These are phyloP conservation scores for Meteorus cinctellus DNA, from an alignment of 2,888 invertebrate genomes.

Conservation along the genomic window DNA sequence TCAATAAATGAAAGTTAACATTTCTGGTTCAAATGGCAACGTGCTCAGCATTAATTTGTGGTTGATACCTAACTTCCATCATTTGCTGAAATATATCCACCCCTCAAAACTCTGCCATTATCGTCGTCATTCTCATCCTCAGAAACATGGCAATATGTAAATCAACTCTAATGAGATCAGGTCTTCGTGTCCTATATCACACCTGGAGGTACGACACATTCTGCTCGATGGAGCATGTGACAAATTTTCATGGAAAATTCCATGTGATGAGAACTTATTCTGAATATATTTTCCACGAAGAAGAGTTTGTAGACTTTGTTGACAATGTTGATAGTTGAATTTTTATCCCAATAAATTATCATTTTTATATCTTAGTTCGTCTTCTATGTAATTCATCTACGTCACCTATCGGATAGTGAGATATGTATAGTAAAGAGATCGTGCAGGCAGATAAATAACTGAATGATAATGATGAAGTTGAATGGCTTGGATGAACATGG, in stretches of 20 bases:
- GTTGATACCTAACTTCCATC: not conserved
- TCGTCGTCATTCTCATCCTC: not conserved
- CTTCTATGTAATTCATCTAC: not conserved
- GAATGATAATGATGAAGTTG: not conserved
- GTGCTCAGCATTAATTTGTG: not conserved
- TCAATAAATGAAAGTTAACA: not conserved
- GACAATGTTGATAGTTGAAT: not conserved
- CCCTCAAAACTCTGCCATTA: not conserved
- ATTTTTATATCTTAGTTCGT: too few species aligned
- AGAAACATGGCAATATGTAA: not conserved
- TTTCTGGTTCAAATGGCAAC: not conserved
- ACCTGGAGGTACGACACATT: not conserved
- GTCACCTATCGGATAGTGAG: not conserved
- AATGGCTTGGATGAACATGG: not conserved
- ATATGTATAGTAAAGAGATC: not conserved
- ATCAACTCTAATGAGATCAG: not conserved
- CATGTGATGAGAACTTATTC: not conserved
- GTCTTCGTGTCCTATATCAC: not conserved
- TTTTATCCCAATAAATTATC: not conserved
- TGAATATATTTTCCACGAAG: not conserved
- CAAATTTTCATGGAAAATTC: not conserved
- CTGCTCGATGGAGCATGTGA: not conserved
- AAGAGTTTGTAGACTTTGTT: not conserved
- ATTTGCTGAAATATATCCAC: not conserved
- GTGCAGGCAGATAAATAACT: not conserved